A percentile compares a stretch with the other conserved stretches of the same genome.
phyloP scores from a whole-genome alignment of 2,113 vertebrate genomes.

The Pogonocichla stellata region DNA sequence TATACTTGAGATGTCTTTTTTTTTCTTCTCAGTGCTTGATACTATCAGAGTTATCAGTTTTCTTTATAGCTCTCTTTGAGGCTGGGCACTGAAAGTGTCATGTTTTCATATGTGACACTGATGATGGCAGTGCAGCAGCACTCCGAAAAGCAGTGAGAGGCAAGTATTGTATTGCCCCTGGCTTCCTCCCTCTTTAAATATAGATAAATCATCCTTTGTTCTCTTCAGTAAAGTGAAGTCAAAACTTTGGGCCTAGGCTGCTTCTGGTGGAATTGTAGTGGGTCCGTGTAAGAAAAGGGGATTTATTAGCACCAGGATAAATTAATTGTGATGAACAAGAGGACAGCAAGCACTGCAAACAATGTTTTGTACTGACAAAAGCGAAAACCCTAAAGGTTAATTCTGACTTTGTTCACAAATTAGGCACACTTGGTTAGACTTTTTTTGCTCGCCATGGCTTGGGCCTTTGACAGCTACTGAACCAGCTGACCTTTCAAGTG shows the following conservation, averaged over 20 bases:
- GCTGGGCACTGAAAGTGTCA: background rate
- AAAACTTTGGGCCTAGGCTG: constrained; percentile 4
- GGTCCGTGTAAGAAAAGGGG: background rate
- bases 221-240: background rate
- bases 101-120: background rate
- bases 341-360: constrained; percentile 28
- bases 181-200: constrained; percentile 4
- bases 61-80: background rate
- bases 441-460: background rate
- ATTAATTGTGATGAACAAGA: background rate
- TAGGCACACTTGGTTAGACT: constrained; percentile 36
- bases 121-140: background rate
- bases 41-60: background rate
- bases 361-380: constrained; percentile 33
- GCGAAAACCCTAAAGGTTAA: constrained; percentile 15
- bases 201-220: constrained; percentile 34
- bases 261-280: background rate
- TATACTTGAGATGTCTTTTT: background rate
- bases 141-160: background rate
- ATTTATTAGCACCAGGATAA: constrained; percentile 42
- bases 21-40: background rate
- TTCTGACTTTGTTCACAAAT: constrained; percentile 57
- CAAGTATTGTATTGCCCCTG: background rate
- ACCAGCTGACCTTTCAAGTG: constrained; percentile 33
- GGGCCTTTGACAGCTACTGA: background rate